Evolutionary conservation across 2,797 vertebrate genomes (phyloP), one percentile per base, ranked within the genome.

Genomic region (Neosilurus mollespiculum): DNA sequence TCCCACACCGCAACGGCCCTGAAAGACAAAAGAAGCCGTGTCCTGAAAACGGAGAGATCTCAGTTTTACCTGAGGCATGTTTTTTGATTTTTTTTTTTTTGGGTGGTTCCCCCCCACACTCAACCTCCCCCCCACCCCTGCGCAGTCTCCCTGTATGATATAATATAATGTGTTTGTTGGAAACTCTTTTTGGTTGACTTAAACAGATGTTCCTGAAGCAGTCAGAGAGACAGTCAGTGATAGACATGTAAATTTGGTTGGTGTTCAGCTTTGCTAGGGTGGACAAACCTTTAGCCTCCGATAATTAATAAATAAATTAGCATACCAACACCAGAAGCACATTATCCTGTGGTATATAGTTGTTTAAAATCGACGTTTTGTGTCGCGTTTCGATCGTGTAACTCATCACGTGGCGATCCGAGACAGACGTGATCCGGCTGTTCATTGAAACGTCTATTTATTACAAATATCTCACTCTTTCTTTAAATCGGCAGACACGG

Each of bases 21-120:
- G 10, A 83, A 61, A 78, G 16, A 26, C 37, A 64, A 65, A 81
- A 70, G 30, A 10, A 81, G 37, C 54, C 61, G n/a, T 43, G 34
- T 72, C 24, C 67, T 26, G n/a, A n/a, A 51, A 81, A 51, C 20
- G 12, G 18, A 14, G 20, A 4, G 77, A 34, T 37, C 54, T 34
- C 8, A 54, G 34, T 34, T 56, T 8, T 30, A 49, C 30, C 8
- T 2, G 8, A 69, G 20, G 56, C 43, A 43, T 43, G 43, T 5
- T 43, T 43, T 43, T 43, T 43, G n/a, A n/a, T n/a, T 43, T 43
- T 43, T 43, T 43, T 43, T 43, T 43, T 43, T 43, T 5, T 43
- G 37, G 37, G 37, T 2, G 37, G 37, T 43, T 43, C 43, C 43
- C 43, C 43, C 43, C 3, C 43, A 43, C 30, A 30, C 30, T 30